Evolutionary conservation across 2,797 vertebrate genomes (phyloP).

Genomic region (Potorous gilbertii): DNA sequence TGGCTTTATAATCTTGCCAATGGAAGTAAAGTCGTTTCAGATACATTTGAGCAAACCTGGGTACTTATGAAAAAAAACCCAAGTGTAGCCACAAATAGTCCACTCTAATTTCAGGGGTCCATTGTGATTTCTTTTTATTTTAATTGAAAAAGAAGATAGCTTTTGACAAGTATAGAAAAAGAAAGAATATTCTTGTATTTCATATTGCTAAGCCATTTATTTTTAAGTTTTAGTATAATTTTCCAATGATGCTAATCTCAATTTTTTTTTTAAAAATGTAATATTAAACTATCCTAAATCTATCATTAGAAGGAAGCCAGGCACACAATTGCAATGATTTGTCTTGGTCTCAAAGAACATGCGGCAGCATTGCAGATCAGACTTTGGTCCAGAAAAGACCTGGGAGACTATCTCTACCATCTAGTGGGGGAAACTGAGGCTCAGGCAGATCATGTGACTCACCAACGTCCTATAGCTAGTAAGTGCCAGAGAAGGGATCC

Average conservation of each 20-base stretch:
- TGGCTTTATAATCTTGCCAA: background rate
- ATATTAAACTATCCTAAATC: background rate
- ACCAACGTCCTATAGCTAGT: background rate
- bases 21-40: background rate
- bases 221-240: background rate
- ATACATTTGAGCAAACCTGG: slow-evolving; percentile 12
- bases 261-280: background rate
- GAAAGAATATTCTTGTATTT: background rate
- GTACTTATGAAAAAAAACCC: background rate
- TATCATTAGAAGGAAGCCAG: background rate
- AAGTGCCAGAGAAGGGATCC: background rate
- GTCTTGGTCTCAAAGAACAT: background rate
- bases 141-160: background rate
- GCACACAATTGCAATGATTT: background rate
- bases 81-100: rapidly evolving
- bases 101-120: background rate
- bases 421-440: background rate
- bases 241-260: background rate
- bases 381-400: background rate
- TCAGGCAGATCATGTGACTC: background rate
- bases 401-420: background rate
- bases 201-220: background rate
- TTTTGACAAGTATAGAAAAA: background rate
- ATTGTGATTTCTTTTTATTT: background rate
- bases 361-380: background rate